Conservation (phyloP, 1,140 invertebrate species). For the Danaus melanippus region DNA sequence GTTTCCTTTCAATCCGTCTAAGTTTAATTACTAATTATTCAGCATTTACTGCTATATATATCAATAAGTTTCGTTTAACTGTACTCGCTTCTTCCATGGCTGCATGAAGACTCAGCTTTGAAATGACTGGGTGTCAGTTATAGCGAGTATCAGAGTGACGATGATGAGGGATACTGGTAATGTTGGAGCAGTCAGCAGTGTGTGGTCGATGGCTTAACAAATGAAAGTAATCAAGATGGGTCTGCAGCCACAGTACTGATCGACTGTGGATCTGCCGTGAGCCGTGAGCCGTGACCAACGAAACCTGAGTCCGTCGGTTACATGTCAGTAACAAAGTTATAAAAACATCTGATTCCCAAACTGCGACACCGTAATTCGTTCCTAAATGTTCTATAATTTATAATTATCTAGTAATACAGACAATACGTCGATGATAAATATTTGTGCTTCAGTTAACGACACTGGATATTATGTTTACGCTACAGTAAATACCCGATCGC, state of each 20-base stretch:
- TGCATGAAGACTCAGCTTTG: too few species aligned
- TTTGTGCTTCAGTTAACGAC: constrained; percentile 31
- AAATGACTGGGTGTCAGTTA: too few species aligned
- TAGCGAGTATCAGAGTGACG: too few species aligned
- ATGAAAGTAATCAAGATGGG: too few species aligned
- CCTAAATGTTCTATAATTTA: constrained; percentile 25
- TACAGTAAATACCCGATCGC: constrained; percentile 23
- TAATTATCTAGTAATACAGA: constrained; percentile 26
- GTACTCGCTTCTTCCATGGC: too few species aligned
- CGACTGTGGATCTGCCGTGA: constrained; percentile 8
- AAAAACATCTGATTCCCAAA: constrained; percentile 10
- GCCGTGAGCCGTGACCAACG: not conserved
- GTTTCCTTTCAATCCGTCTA: not conserved
- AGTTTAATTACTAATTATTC: too few species aligned
- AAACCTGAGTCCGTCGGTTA: too few species aligned
- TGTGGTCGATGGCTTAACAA: too few species aligned
- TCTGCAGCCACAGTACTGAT: constrained; percentile 4
- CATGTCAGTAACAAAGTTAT: not conserved
- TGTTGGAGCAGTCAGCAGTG: too few species aligned
- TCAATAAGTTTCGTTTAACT: too few species aligned
- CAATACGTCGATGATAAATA: constrained; percentile 25
- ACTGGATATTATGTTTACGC: constrained; percentile 33
- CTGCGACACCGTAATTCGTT: constrained; percentile 12
- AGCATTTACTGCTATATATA: too few species aligned
- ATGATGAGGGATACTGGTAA: too few species aligned